Percentiles rank a stretch among this genome's conserved stretches.
Conservation (phyloP, 1,140 invertebrate species). For the Drosophila punjabiensis region DNA sequence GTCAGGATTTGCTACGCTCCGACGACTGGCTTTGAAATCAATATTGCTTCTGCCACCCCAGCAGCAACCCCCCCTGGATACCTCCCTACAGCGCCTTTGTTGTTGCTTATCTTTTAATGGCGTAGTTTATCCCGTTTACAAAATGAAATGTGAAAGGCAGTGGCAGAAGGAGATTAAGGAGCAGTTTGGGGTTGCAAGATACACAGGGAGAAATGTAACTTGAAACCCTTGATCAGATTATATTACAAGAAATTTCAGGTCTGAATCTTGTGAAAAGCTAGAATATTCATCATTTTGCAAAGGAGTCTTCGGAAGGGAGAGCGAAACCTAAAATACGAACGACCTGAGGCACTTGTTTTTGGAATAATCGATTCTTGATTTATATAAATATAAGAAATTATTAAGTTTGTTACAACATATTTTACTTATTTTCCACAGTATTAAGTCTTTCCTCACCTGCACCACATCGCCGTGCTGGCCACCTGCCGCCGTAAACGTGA, state of each 20-base stretch:
- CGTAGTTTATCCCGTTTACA: slow-evolving; percentile 73
- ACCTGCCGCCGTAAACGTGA: slow-evolving; percentile 94
- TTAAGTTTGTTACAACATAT: not conserved
- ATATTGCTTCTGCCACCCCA: slow-evolving; percentile 51
- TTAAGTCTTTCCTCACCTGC: slow-evolving; percentile 88
- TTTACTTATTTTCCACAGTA: not conserved
- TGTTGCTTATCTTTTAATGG: slow-evolving; percentile 80
- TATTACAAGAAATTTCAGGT: not conserved
- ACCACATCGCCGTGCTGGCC: slow-evolving; percentile 93
- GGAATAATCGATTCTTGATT: not conserved
- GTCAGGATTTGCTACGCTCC: slow-evolving; percentile 58
- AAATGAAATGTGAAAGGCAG: slow-evolving; percentile 75
- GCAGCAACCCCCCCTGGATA: not conserved
- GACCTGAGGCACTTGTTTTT: not conserved
- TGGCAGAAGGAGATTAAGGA: slow-evolving; percentile 5
- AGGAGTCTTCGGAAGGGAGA: too few relatives aligned
- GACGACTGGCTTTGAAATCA: slow-evolving; percentile 76
- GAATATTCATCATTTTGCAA: too few relatives aligned
- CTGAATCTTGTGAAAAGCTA: not conserved
- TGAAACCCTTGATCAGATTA: not conserved
- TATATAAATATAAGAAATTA: not conserved
- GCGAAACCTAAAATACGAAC: too few relatives aligned
- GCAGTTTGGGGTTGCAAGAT: not conserved
- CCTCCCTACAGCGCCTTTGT: slow-evolving; percentile 23
- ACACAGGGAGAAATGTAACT: slow-evolving; percentile 11